These are phyloP conservation scores for Cataglyphis cursor DNA, from an alignment of 2,888 invertebrate species.

Conservation along the genomic window DNA sequence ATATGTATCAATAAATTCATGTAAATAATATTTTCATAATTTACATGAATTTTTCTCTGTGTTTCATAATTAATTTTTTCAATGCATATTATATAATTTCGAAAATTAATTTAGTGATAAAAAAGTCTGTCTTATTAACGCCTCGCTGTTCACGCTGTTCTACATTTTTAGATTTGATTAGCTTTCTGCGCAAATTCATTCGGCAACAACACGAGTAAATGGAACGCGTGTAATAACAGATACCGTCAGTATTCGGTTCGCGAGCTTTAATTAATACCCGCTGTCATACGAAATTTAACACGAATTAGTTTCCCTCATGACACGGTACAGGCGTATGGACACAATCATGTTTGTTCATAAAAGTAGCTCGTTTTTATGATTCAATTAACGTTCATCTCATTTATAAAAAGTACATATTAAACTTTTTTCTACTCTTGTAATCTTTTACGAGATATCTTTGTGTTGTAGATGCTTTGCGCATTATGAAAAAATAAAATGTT, in stretches of 20 bases:
- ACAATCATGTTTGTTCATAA: slow-evolving; percentile 1
- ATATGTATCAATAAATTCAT: not conserved
- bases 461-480: not conserved
- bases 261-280: slow-evolving; percentile 34
- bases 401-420: not conserved
- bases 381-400: not conserved
- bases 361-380: not conserved
- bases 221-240: slow-evolving; percentile 32
- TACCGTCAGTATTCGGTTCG: not conserved
- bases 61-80: not conserved
- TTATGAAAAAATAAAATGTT: not conserved
- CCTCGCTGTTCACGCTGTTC: not conserved
- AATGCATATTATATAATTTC: not conserved
- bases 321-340: not conserved
- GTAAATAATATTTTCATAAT: not conserved
- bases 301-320: slow-evolving; percentile 23
- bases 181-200: slow-evolving; percentile 21
- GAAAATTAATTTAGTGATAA: not conserved
- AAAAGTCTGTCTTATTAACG: not conserved
- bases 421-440: not conserved
- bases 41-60: not conserved
- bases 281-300: slow-evolving; percentile 44
- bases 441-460: not conserved
- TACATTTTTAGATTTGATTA: slow-evolving; percentile 1
- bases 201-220: not conserved